Base-by-base conservation (phyloP, 2,888 invertebrate genomes). In the Callyntrura guangdongensis region DNA sequence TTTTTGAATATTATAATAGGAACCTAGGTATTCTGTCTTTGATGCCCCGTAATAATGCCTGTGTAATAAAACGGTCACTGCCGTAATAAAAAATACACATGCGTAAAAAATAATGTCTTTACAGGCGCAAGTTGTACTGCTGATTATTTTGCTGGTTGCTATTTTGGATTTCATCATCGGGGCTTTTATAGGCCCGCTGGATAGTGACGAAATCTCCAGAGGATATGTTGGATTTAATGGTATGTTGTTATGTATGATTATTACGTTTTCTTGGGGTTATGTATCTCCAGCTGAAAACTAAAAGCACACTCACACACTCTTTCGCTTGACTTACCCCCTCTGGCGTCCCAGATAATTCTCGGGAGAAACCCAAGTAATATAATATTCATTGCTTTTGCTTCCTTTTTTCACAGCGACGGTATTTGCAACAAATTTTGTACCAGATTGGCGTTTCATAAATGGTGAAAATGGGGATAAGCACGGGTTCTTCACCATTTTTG, bases 221-320 rank as follows among this genome's bases (percentile, higher is more conserved):
- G 99, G 99, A 47, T 98, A 98, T 94, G 95, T 98, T 0, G 99
- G 99, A 27, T 98, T 97, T 94, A 97, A 97, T 94, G 96, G 99
- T 99, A 95, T 14, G 36, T 36, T 36, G 36, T 36, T 36, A 36
- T 36, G 36, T 36, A 36, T 6, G 36, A 36, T 77, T 74, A 47
- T n/a, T 49, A 11, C 14, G 3, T 36, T 36, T 36, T 36, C 36
- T 36, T 36, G 36, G 36, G 36, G 11, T 8, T 69, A 3, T 69
- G 8, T 69, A 14, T 69, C 53, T 14, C 11, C 14, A 53, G n/a
- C 2, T 14, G n/a, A 53, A 53, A 53, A 53, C 1, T 9, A 53
- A 3, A 53, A 2, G 11, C 53, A 53, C 53, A 53, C 12, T 53
- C 12, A 53, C 1, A n/a, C 53, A 53, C 53, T 5, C 12, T 53